A percentile compares a stretch with the other conserved stretches of the same genome.
These are phyloP conservation scores for Eulithis prunata DNA, from an alignment of 2,888 invertebrate species.

Conservation along the genomic window DNA sequence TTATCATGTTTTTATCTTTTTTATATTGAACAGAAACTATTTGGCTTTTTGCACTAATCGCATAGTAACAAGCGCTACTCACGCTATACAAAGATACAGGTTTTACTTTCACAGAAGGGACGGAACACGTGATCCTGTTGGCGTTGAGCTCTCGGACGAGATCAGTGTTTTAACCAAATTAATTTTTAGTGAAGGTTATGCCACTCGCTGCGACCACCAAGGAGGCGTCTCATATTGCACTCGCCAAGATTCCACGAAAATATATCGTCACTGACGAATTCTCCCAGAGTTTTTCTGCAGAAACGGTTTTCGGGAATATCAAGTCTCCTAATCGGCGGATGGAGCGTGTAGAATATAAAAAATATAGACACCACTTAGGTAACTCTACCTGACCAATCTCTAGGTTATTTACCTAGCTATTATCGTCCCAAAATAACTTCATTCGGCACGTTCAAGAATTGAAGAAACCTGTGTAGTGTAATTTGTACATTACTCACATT, in stretches of 20 bases:
- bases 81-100: constrained; percentile 1
- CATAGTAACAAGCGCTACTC: constrained; percentile 7
- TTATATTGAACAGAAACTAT: not conserved
- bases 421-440: constrained; percentile 38
- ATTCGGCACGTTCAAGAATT: constrained; percentile 29
- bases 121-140: constrained; percentile 12
- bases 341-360: not conserved
- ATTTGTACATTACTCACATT: constrained; percentile 43
- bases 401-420: constrained; percentile 14
- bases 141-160: constrained; percentile 30
- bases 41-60: not conserved
- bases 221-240: constrained; percentile 69
- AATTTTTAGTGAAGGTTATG: constrained; percentile 46
- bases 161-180: constrained; percentile 30
- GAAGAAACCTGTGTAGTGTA: constrained; percentile 39
- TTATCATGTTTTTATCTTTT: no score
- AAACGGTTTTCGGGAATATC: constrained; percentile 23
- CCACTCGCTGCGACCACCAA: constrained; percentile 68
- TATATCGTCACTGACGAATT: constrained; percentile 67
- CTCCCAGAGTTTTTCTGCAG: constrained; percentile 57
- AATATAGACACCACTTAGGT: not conserved
- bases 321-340: constrained; percentile 21
- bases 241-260: constrained; percentile 68
- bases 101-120: constrained; percentile 32
- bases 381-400: constrained; percentile 7